Base-by-base conservation (phyloP, 2,888 invertebrate species). In the Drosophila nr. perissopoda region DNA sequence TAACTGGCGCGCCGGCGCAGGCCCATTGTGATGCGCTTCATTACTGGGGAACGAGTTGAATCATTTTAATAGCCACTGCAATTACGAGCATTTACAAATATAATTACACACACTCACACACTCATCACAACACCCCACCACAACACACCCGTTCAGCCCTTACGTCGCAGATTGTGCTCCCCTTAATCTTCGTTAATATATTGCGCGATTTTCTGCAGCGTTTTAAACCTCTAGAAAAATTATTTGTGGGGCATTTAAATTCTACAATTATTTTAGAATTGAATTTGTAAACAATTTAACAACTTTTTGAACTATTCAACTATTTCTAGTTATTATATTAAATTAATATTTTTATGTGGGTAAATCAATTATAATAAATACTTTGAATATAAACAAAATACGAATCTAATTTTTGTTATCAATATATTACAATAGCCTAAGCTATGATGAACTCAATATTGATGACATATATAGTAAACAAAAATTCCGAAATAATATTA, bases 61-160 rank as follows among this genome's bases (percentile, higher is more conserved):
- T 83, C 77, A 74, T 74, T 83, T 85, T 80, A 85, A 83, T 83
- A 83, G 82, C 82, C 70, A 70, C 82, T 75, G 80, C 82, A 81
- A 83, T 85, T 85, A 77, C 69, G 67, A 46, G 40, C 60, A 67
- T 67, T 53, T 61, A 53, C 52, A 54, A 52, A 68, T 51, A 74
- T 64, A 74, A 63, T 66, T 63, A 66, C 52, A 33, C 31, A 34
- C 27, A 31, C 27, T 56, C 25, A 61, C 27, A 31, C 40, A 31
- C 61, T 60, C 38, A 33, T 11, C 4, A 21, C 54, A 56, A 54
- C 64, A 18, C 18, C 13, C 27, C 4, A 8, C 2, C 4, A 7
- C 13, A 16, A 16, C 54, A 57, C 48, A 29, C 31, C 21, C 13
- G 11, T 13, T 4, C 38, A 21, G 11, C 31, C 66, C 53, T 56